A percentile compares a stretch with the other conserved stretches of the same genome.
phyloP scores from a whole-genome alignment of 2,888 invertebrate genomes.

The Drosophila neotestacea region DNA sequence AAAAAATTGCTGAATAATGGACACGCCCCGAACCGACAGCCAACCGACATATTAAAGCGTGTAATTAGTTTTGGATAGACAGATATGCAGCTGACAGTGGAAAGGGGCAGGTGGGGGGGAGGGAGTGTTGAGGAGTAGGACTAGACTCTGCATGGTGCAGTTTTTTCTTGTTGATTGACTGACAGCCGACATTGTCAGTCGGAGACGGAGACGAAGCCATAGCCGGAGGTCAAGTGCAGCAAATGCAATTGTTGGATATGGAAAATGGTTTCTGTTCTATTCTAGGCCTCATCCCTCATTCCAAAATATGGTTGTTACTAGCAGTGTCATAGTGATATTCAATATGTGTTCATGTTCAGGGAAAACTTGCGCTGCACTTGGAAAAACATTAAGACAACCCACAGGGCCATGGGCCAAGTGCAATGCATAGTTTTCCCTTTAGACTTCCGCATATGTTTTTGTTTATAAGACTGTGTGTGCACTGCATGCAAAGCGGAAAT shows the following conservation, averaged over 20 bases:
- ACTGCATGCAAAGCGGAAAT: conserved; percentile 43
- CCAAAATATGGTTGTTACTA: conserved; percentile 15
- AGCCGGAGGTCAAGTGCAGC: conserved; percentile 63
- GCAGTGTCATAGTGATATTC: conserved; percentile 34
- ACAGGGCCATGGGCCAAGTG: conserved; percentile 18
- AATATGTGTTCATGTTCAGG: conserved; percentile 3
- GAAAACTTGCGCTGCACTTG: conserved; percentile 22
- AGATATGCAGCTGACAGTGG: conserved; percentile 37
- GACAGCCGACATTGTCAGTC: conserved; percentile 51
- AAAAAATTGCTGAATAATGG: conserved; percentile 71
- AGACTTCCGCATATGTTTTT: conserved; percentile 33
- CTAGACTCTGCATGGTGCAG: conserved; percentile 45
- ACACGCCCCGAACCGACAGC: conserved; percentile 45
- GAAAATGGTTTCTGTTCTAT: conserved; percentile 30
- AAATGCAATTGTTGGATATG: conserved; percentile 9
- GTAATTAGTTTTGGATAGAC: conserved; percentile 72
- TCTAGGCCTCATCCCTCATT: conserved; percentile 12
- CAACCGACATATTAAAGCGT: conserved; percentile 69
- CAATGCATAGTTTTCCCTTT: conserved; percentile 18
- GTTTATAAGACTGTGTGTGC: conserved; percentile 20
- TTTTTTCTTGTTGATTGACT: conserved; percentile 57
- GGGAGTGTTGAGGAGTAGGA: background rate
- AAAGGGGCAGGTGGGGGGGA: background rate
- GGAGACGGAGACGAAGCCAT: background rate
- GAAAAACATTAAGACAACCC: conserved; percentile 19